Percentiles rank a stretch among this genome's conserved stretches.
These are phyloP conservation scores for Piaya cayana DNA, from an alignment of 2,113 vertebrate genomes.

Conservation along the genomic window DNA sequence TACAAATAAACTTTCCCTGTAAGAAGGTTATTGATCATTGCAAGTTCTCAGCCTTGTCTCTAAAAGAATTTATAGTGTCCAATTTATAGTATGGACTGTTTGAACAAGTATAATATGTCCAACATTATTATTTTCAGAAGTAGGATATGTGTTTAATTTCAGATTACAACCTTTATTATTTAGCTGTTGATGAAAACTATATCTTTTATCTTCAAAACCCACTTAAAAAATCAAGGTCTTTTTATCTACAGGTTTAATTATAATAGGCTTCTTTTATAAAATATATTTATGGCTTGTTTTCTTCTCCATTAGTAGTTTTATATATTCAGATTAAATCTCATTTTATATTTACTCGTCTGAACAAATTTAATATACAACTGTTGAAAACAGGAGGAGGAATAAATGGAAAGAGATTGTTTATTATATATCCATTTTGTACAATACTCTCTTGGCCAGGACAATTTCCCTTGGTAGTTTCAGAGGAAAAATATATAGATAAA, in stretches of 20 bases:
- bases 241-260: background rate
- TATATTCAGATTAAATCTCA: background rate
- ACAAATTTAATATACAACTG: background rate
- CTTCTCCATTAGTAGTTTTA: background rate
- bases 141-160: background rate
- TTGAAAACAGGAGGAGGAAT: background rate
- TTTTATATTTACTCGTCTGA: background rate
- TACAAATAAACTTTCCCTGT: background rate
- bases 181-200: background rate
- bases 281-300: background rate
- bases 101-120: background rate
- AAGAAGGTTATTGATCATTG: background rate
- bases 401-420: background rate
- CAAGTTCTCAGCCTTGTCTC: background rate
- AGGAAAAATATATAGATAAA: background rate
- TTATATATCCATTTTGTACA: background rate
- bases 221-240: background rate
- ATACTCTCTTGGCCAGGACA: background rate
- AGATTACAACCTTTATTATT: background rate
- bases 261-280: background rate
- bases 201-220: background rate
- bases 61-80: background rate
- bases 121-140: background rate
- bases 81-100: background rate
- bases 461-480: background rate